Evolutionary conservation across 2,888 invertebrate genomes (phyloP), one percentile per base, ranked within the genome.

Genomic region (Psococerastis gibbosa): DNA sequence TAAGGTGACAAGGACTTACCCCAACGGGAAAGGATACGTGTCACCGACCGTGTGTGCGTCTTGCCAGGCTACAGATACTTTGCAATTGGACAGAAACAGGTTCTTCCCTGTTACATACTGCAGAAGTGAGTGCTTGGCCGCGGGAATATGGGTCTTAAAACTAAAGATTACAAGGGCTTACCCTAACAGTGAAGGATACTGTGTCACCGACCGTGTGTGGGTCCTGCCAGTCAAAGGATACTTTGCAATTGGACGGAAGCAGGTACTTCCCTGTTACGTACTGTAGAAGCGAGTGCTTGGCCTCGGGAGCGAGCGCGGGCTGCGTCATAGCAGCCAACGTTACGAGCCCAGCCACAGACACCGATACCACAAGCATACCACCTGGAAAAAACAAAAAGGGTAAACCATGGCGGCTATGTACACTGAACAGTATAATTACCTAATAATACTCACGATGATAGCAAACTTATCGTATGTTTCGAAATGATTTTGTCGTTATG

Each of bases 61-160:
- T 48, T 76, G 72, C 91, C 91, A 92, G 54, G 87, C 84, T 71
- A 91, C 92, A 52, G 75, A 72, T 51, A 83, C 80, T 61, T 72
- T 77, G 60, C 89, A 89, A 62, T 85, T 85, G 51, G 83, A 78
- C 32, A 88, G 84, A 49, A 87, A 70, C 47, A 89, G 69, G 64
- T 89, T 89, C 60, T 88, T 87, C 43, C 89, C 89, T 38, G 87
- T 89, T 47, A 91, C 85, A 63, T 85, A 89, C 59, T 88, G 88
- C 52, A 89, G 68, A 53, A 88, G 68, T 32, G 87, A 84, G 61
- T 84, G 83, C 57, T 87, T 83, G 45, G 87, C 85, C n/a, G n/a
- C n/a, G n/a, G n/a, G n/a, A n/a, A n/a, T n/a, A n/a, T n/a, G n/a
- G n/a, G n/a, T n/a, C n/a, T n/a, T n/a, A n/a, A n/a, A n/a, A n/a